Evolutionary conservation across 2,113 vertebrate genomes (phyloP), one percentile per base, ranked within the genome.

Genomic region (Drymodes brunneopygia): DNA sequence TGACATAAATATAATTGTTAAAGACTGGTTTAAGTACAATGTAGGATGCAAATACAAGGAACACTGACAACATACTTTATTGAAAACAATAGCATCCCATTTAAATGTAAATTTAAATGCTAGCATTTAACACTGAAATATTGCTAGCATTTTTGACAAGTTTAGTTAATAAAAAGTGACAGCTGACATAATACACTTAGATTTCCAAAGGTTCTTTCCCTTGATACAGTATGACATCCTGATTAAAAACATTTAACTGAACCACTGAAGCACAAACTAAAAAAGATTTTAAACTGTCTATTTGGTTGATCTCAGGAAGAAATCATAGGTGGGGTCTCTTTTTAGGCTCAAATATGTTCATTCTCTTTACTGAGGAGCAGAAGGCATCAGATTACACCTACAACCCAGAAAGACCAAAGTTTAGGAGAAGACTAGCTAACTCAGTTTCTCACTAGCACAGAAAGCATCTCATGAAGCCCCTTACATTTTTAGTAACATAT

Each of bases 201-300:
- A 90, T 91, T 91, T 77, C 71, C 1, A 0, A 56, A 88, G 79
- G 42, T 94, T 86, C 66, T 86, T 72, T 94, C 80, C 66, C 58
- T 77, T 83, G 81, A 94, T 87, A 58, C 54, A 58, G 15, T 73
- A 44, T 83, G 90, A 93, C 71, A 80, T 81, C 29, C 62, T 48
- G 84, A 96, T 94, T 93, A 90, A 93, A 94, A 94, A 64, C 72
- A 77, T 92, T 78, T 88, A 90, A 94, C 42, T 86, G 81, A 93
- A 77, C 67, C 54, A 90, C 66, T 90, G 95, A 94, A 93, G 54
- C 81, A 83, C 47, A 77, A 31, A 90, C 67, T 64, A 28, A 72
- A 82, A 65, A 77, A 61, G 25, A 80, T 86, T 86, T 73, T 17
- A 82, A 91, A 77, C 20, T 73, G 38, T n/a, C 27, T 85, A 42